These are phyloP conservation scores for Caenorhabditis drosophilae DNA, from an alignment of 2,888 invertebrate species.

Conservation along the genomic window DNA sequence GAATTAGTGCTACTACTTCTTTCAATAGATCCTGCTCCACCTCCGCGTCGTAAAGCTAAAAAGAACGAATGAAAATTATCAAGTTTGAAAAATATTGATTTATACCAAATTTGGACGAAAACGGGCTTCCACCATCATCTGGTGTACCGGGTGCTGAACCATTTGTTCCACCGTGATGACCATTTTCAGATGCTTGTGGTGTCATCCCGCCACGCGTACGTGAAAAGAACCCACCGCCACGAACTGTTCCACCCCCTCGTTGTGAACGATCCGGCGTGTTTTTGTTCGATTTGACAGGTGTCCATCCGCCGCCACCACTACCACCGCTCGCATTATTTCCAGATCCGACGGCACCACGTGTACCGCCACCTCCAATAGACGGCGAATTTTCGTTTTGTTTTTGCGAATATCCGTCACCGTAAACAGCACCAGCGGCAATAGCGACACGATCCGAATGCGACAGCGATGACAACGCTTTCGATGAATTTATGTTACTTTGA, in stretches of 20 bases:
- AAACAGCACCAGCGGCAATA: slow-evolving; percentile 28
- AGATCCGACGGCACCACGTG: no score
- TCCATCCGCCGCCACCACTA: slow-evolving; percentile 19
- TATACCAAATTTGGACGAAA: background rate
- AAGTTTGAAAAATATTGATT: background rate
- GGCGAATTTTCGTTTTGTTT: slow-evolving; percentile 14
- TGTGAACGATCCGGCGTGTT: slow-evolving; percentile 15
- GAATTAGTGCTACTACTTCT: slow-evolving; percentile 49
- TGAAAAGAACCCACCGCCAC: slow-evolving; percentile 10
- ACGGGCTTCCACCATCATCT: background rate
- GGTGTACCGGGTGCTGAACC: slow-evolving; percentile 3
- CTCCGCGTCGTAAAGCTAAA: slow-evolving; percentile 40
- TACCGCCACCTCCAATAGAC: no score
- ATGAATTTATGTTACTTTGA: slow-evolving; percentile 65
- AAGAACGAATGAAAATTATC: slow-evolving; percentile 2
- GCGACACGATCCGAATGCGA: slow-evolving; percentile 45
- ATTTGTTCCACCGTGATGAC: slow-evolving; percentile 6
- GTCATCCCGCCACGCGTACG: slow-evolving; percentile 19
- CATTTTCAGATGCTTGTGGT: slow-evolving; percentile 12
- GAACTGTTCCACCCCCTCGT: slow-evolving; percentile 16
- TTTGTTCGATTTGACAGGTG: slow-evolving; percentile 12
- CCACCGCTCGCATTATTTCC: slow-evolving; percentile 1
- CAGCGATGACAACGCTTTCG: slow-evolving; percentile 59
- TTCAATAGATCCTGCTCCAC: slow-evolving; percentile 35
- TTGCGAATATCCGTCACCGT: slow-evolving; percentile 22